Base-by-base conservation (phyloP, 2,888 invertebrate species). In the Theretra japonica region DNA sequence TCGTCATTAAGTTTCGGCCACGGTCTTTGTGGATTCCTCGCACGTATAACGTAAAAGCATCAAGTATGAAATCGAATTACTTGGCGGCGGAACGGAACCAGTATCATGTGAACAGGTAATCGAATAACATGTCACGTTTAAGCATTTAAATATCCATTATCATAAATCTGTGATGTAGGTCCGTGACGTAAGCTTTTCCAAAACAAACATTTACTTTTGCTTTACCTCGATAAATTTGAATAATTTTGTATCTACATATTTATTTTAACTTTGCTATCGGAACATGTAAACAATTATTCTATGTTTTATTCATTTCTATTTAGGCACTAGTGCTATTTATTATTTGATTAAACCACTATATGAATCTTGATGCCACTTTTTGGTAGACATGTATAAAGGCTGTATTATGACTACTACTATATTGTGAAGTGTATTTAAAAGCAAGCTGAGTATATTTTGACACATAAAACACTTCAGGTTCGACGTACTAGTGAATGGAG, bases 401-500 rank as follows among this genome's bases (percentile, higher is more conserved):
- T 53, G 17, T n/a, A n/a, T 0, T n/a, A 15, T 58, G 4, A 5
- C 58, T 25, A 58, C 17, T 23, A 25, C 25, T 25, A 58, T 4
- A n/a, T 41, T 41, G 3, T 11, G 15, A 41, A 8, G 17, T 41
- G 19, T 41, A 62, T 17, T 62, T 11, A 3, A 7, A 21, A 6
- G 8, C 25, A 28, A 23, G 3, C 4, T n/a, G 5, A 1, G 15
- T 69, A 53, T 30, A 56, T 19, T 6, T 60, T 19, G 19, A 60
- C 28, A 15, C 15, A 56, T 65, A 33, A 53, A 23, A 56, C 33
- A 25, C 62, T 89, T 75, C 89, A 99, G 99, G 97, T 99, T 99
- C 95, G 99, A 99, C 94, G 97, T 99, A 73, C 95, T 99, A 85
- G 99, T 99, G 75, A 99, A 99, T 92, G 99, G 99, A 21, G 99